Conservation (phyloP, 2,113 vertebrate species). For the Mesitornis unicolor region DNA sequence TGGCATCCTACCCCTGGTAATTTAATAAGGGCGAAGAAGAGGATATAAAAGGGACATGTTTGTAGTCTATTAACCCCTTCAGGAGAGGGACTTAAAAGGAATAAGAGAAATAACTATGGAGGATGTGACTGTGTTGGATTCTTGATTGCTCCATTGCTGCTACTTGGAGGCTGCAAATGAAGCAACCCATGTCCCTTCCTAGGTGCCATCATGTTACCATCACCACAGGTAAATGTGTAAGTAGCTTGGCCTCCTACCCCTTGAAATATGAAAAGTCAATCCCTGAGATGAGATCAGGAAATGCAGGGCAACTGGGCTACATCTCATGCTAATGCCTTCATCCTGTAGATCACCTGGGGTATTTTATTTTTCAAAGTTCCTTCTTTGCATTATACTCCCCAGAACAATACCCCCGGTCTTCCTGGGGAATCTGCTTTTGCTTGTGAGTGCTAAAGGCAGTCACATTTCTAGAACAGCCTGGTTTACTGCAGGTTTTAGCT, state of each 20-base stretch:
- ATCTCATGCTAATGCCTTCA: neutral
- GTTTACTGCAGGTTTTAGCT: neutral
- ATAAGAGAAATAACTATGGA: neutral
- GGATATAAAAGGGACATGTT: neutral
- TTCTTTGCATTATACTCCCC: neutral
- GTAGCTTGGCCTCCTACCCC: neutral
- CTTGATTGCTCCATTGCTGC: neutral
- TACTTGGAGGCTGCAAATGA: neutral
- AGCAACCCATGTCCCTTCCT: neutral
- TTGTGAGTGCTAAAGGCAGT: neutral
- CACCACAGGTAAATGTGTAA: neutral
- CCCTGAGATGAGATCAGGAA: neutral
- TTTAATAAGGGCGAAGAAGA: neutral
- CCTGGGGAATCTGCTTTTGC: neutral
- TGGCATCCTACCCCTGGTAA: neutral
- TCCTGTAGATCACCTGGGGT: neutral
- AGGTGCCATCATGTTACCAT: neutral
- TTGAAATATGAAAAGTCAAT: neutral
- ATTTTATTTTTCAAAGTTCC: neutral
- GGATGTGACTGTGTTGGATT: neutral
- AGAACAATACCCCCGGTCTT: accelerated
- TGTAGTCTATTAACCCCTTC: neutral
- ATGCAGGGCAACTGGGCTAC: neutral
- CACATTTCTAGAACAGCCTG: neutral
- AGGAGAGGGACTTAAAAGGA: neutral